These are phyloP conservation scores for Hyposoter dolosus DNA, from an alignment of 2,888 invertebrate species.

Conservation along the genomic window DNA sequence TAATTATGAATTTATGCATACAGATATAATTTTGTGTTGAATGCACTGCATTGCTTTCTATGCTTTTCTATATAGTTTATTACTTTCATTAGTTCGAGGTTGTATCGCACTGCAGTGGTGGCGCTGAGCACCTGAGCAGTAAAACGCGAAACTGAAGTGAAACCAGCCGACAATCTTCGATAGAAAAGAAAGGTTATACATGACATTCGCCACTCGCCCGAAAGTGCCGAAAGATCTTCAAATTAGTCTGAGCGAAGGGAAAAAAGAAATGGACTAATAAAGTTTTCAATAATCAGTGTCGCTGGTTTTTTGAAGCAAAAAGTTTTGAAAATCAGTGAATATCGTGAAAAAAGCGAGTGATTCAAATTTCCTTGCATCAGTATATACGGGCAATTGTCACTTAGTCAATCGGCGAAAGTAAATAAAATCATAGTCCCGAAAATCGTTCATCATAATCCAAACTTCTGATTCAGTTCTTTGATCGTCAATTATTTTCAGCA, in stretches of 20 bases:
- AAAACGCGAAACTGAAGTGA: neutral
- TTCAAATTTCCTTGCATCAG: neutral
- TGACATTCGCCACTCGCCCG: neutral
- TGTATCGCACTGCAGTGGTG: neutral
- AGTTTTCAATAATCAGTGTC: neutral
- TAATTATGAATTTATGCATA: neutral
- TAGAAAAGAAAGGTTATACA: conserved; percentile 4
- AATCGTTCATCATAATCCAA: neutral
- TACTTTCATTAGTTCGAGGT: neutral
- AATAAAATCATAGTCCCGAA: neutral
- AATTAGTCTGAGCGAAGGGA: neutral
- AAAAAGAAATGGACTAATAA: neutral
- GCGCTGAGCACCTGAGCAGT: neutral
- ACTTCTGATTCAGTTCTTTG: neutral
- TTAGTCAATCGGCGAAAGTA: neutral
- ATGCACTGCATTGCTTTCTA: neutral
- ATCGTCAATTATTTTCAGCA: conserved; percentile 45
- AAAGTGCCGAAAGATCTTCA: neutral
- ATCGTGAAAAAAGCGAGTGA: neutral
- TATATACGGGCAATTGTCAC: neutral
- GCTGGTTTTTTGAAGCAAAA: neutral
- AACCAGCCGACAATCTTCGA: neutral
- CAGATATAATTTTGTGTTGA: neutral
- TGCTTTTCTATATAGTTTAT: too few species aligned
- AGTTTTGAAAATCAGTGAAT: neutral